phyloP scores from a whole-genome alignment of 2,888 invertebrate genomes.

The Chouioia cunea region DNA sequence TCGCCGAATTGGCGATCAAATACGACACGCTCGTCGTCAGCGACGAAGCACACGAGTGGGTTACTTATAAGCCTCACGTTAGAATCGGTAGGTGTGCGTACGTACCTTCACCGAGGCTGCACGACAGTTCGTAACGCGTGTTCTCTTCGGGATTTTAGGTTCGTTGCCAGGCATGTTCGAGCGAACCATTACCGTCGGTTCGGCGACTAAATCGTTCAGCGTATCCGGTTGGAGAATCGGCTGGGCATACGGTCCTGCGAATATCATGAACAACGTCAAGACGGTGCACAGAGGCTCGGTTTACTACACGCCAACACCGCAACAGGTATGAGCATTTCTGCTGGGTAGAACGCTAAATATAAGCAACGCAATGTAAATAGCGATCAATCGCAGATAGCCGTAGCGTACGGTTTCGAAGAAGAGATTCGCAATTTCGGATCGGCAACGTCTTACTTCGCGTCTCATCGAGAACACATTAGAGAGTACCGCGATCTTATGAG shows the following conservation, averaged over 20 bases:
- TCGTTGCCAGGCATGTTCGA: conserved; percentile 98
- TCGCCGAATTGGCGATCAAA: conserved; percentile 91
- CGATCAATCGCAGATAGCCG: conserved; percentile 85
- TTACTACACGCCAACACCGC: conserved; percentile 89
- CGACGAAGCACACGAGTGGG: conserved; percentile 99
- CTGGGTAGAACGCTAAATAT: not conserved
- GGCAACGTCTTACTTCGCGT: conserved; percentile 86
- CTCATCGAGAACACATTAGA: conserved; percentile 80
- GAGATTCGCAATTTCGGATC: conserved; percentile 74
- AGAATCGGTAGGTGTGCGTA: conserved; percentile 80
- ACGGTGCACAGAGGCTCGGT: conserved; percentile 94
- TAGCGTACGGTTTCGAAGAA: conserved; percentile 90
- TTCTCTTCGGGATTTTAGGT: conserved; percentile 70
- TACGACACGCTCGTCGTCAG: conserved; percentile 93
- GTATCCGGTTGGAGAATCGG: conserved; percentile 98
- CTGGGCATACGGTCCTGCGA: conserved; percentile 93
- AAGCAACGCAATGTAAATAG: conserved; percentile 16
- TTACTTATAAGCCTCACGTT: conserved; percentile 89
- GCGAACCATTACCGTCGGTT: conserved; percentile 94
- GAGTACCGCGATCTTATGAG: conserved; percentile 85
- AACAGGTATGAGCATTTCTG: conserved; percentile 73
- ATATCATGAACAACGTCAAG: conserved; percentile 83
- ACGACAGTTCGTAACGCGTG: too few relatives aligned
- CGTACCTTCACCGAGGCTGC: too few relatives aligned
- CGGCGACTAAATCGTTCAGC: conserved; percentile 97